Percentiles rank a stretch among this genome's conserved stretches.
These are phyloP conservation scores for Oppia nitens DNA, from an alignment of 1,140 invertebrate genomes.

Conservation along the genomic window DNA sequence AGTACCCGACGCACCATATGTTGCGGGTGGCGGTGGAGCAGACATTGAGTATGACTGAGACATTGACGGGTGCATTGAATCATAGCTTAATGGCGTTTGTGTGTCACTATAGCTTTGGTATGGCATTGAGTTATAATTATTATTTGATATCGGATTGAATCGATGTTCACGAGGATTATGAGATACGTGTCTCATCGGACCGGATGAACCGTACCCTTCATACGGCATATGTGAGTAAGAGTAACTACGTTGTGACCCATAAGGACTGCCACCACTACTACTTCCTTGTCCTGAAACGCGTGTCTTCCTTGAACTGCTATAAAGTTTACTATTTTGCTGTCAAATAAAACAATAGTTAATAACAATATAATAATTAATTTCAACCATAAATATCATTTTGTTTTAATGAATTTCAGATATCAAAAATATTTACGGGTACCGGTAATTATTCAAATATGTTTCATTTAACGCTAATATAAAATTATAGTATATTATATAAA, in stretches of 20 bases:
- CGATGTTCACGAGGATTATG: slow-evolving; percentile 13
- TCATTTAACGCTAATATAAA: too few species aligned
- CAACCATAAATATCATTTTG: too few species aligned
- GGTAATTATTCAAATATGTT: too few species aligned
- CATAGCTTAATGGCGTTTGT: neutral
- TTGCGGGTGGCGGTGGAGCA: neutral
- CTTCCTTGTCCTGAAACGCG: neutral
- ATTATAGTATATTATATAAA: too few species aligned
- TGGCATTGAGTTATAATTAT: neutral
- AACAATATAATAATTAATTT: too few species aligned
- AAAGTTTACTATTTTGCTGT: too few species aligned
- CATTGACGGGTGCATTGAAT: neutral
- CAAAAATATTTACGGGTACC: too few species aligned
- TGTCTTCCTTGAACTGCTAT: neutral
- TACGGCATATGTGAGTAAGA: slow-evolving; percentile 5
- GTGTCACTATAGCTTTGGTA: neutral
- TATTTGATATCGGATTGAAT: slow-evolving; percentile 16
- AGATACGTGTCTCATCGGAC: slow-evolving; percentile 13
- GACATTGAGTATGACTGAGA: neutral
- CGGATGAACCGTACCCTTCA: slow-evolving; percentile 8
- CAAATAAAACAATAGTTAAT: too few species aligned
- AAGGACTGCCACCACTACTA: neutral
- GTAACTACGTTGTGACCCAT: neutral
- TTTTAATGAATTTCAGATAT: too few species aligned
- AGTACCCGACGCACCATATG: neutral